Evolutionary conservation across 2,113 vertebrate genomes (phyloP), one percentile per base, ranked within the genome.

Genomic region (Chaenogobius annularis): DNA sequence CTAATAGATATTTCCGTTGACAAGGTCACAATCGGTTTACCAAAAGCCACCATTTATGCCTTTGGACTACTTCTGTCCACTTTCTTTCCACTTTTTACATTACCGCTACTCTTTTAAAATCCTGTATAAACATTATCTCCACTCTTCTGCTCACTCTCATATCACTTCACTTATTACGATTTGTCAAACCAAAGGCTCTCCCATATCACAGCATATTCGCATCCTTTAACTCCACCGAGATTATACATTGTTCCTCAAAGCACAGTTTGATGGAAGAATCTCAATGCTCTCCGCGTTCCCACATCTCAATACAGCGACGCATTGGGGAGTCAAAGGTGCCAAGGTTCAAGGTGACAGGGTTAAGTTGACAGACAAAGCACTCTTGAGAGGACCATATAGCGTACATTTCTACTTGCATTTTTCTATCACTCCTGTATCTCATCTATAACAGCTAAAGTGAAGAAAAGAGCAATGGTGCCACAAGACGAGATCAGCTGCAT

Each of bases 401-500:
- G 71, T 83, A 61, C 56, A 81, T 77, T 68, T 61, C 35, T 35
- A 47, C 74, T 70, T 58, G n/a, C 59, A 72, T 71, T 68, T 81
- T 74, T 75, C 70, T 12, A 10, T 75, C 76, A 75, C 78, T 82
- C 26, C 52, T 3, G 55, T 79, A 79, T 55, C 6, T 37, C 5
- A 0, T 78, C 67, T 75, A 23, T 58, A 74, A 72, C 79, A 77
- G 75, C 54, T 44, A 58, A 58, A 52, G 69, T 84, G 72, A 69
- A 79, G 55, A 79, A 58, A 74, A 78, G 70, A 75, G 64, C 77
- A 79, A 72, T 68, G 82, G 61, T 50, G 69, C 77, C 85, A 82
- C 56, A 72, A 66, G 74, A 89, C 80, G 70, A 84, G 82, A 89
- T 82, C 87, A 85, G 88, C 89, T 84, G 73, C 22, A 71, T 79